Percentiles rank a stretch among this genome's conserved stretches.
These are phyloP conservation scores for Trissolcus japonicus DNA, from an alignment of 2,888 invertebrate genomes.

Conservation along the genomic window DNA sequence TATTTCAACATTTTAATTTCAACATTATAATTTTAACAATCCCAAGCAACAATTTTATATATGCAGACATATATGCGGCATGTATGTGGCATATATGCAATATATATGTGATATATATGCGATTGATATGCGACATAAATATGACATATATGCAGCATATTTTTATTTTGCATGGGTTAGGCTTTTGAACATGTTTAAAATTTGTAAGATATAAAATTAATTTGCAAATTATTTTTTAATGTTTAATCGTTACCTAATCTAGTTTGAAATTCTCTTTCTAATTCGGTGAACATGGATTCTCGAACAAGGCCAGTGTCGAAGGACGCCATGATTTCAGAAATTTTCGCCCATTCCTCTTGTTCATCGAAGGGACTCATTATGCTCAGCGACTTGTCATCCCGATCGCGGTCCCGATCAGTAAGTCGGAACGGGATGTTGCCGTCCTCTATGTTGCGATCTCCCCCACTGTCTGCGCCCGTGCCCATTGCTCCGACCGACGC, in stretches of 20 bases:
- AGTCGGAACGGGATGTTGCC: constrained; percentile 70
- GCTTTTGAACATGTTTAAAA: too few species aligned
- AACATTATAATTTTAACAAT: too few species aligned
- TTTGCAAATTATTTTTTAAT: too few species aligned
- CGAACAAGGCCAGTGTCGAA: constrained; percentile 90
- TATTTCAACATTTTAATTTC: too few species aligned
- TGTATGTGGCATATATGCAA: too few species aligned
- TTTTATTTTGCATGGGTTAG: too few species aligned
- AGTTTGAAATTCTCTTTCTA: constrained; percentile 87
- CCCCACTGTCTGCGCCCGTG: constrained; percentile 76
- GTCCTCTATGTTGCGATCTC: constrained; percentile 69
- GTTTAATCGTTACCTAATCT: constrained; percentile 83
- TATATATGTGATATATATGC: too few species aligned
- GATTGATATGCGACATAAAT: too few species aligned
- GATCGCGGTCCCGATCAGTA: constrained; percentile 72
- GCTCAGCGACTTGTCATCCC: constrained; percentile 77
- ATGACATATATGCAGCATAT: too few species aligned
- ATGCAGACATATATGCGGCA: too few species aligned
- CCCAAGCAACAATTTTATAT: too few species aligned
- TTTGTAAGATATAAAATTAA: too few species aligned
- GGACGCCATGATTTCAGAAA: constrained; percentile 96
- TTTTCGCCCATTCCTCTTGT: constrained; percentile 97
- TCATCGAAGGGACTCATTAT: constrained; percentile 94
- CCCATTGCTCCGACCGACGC: constrained; percentile 72
- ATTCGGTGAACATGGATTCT: constrained; percentile 86